Evolutionary conservation across 2,888 invertebrate genomes (phyloP).

Genomic region (Nipponacmea schrenckii): DNA sequence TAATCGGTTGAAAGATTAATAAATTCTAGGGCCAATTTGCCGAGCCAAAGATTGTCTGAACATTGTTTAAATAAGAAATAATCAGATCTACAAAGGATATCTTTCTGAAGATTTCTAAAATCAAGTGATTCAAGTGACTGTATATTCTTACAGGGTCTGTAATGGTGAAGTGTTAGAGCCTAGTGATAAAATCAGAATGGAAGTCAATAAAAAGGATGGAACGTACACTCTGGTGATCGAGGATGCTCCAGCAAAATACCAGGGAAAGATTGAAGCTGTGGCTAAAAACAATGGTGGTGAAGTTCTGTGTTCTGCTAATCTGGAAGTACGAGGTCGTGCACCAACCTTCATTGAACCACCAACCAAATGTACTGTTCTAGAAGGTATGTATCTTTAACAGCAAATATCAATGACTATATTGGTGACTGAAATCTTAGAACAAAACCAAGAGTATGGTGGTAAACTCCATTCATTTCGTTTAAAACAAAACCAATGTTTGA

Average conservation of each 20-base stretch:
- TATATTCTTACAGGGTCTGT: conserved; percentile 43
- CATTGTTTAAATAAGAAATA: no score
- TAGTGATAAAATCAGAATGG: conserved; percentile 53
- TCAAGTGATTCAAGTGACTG: no score
- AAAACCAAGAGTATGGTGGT: no score
- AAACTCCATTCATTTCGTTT: no score
- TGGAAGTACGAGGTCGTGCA: conserved; percentile 65
- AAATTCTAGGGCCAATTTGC: no score
- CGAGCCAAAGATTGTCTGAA: no score
- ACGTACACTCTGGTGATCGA: conserved; percentile 75
- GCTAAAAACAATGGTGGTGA: conserved; percentile 81
- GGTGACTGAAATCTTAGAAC: no score
- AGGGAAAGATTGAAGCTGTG: conserved; percentile 78
- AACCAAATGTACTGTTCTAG: conserved; percentile 65
- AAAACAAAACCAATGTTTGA: no score
- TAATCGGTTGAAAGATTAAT: no score
- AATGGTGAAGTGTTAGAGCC: conserved; percentile 61
- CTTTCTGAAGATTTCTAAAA: no score
- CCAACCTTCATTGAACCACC: conserved; percentile 64
- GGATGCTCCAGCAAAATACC: conserved; percentile 81
- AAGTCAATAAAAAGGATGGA: conserved; percentile 66
- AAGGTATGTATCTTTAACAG: conserved; percentile 43
- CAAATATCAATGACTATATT: no score
- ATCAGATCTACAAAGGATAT: no score
- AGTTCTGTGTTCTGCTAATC: conserved; percentile 71